Evolutionary conservation across 2,888 invertebrate species (phyloP), one percentile per base, ranked within the genome.

Genomic region (Noctua fimbriata): DNA sequence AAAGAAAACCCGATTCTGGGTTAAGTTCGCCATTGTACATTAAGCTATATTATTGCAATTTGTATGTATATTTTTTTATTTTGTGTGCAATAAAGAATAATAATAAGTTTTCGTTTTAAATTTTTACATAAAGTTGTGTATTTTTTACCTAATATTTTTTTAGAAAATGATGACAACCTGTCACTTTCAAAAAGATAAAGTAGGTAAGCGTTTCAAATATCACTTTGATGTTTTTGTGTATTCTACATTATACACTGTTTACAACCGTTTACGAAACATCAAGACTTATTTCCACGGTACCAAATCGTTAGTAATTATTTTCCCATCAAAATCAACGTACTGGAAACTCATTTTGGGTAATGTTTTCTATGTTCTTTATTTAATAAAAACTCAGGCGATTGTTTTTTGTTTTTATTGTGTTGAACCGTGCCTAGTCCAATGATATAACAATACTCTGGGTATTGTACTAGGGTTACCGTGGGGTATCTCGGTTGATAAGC

Each of bases 221-320:
- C 6, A 73, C 24, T n/a, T 81, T 16, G 21, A 18, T 73, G 9
- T 52, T 52, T 71, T 79, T 72, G 18, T 63, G 1, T 41, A 6
- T 47, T 55, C 18, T 10, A 28, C 36, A 63, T n/a, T 16, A n/a
- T 63, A 9, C 36, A 67, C 36, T 14, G 1, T 69, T 49, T 28
- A 52, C 24, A 58, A 80, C 21, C 60, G n/a, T 71, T 78, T 63
- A 72, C 16, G 44, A 44, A 69, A 49, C 69, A 49, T 41, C 28
- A 47, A 79, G 36, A 28, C 55, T 69, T 49, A n/a, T 63, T 55
- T 78, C 36, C 47, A 36, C 69, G 36, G 55, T 55, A 28, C 21
- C 16, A 72, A 80, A 79, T 72, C 81, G 49, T 58, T 66, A 28
- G 74, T 75, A 75, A 81, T 81, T 76, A 81, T 76, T 69, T 82